Evolutionary conservation across 1,140 invertebrate species (phyloP).

Genomic region (Sarcophaga bullata): DNA sequence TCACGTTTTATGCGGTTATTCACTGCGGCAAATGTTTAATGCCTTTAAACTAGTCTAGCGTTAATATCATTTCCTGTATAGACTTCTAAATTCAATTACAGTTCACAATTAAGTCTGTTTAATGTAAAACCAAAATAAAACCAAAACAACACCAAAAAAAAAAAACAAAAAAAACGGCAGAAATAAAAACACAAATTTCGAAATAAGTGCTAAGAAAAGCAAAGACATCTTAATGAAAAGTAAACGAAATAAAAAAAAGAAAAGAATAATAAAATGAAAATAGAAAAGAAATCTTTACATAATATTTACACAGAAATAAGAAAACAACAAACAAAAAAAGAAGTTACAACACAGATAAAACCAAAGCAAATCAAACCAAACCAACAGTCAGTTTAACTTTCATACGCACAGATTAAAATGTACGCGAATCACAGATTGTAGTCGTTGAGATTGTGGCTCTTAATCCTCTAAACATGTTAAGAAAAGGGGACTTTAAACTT

Average conservation of each 20-base stretch:
- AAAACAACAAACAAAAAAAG: too few species aligned
- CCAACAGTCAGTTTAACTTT: too few species aligned
- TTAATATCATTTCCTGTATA: constrained; percentile 6
- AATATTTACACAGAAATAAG: background rate
- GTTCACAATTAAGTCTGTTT: background rate
- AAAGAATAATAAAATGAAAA: background rate
- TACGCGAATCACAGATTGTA: too few species aligned
- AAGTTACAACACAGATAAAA: too few species aligned
- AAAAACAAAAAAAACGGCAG: background rate
- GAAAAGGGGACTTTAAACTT: background rate
- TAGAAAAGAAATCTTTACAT: background rate
- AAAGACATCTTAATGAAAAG: background rate
- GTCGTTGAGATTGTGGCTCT: too few species aligned
- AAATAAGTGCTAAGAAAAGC: background rate
- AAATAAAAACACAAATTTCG: background rate
- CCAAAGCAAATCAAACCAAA: too few species aligned
- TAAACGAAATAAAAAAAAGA: background rate
- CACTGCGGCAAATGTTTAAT: background rate
- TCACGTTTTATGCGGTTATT: background rate
- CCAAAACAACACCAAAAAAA: background rate
- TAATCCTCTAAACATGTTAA: background rate
- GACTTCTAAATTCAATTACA: constrained; percentile 3
- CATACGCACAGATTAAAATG: too few species aligned
- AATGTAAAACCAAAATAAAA: too few species aligned
- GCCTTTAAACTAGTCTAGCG: background rate